Base-by-base conservation (phyloP, 2,888 invertebrate species). In the Mythimna impura region DNA sequence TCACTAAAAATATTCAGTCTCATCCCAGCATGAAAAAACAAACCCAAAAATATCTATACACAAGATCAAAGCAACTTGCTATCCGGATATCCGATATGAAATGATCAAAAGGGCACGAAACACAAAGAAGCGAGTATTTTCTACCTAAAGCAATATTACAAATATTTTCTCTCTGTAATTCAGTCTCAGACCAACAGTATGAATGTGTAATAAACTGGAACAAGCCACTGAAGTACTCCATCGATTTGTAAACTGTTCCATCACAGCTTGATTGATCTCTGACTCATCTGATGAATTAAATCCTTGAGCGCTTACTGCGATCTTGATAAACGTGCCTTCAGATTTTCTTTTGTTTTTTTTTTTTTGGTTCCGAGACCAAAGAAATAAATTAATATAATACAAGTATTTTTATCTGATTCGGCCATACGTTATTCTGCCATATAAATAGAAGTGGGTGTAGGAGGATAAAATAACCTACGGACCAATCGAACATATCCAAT, bases 191-290 rank as follows among this genome's bases (percentile, higher is more conserved):
- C n/a, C n/a, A n/a, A n/a, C n/a, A n/a, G 6, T 36, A 72, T 62
- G 61, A 64, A 73, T 67, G 65, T 66, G 58, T 40, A 66, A 58
- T 55, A 76, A 65, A 61, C 36, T 73, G 66, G 40, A 81, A 71
- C 58, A 66, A 63, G 20, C 12, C 63, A 81, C 63, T 81, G 36
- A 43, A 60, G 52, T 25, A 55, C 57, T 50, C 25, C 14, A 25
- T 40, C 22, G 7, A n/a, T 6, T 58, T 22, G 43, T 20, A 64
- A 22, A 50, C 61, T 78, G 88, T 85, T 84, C 66, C 71, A 54
- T 86, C 90, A 89, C 88, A 85, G 73, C 74, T 87, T 84, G 87
- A 89, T 89, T 85, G 84, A 87, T 85, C 78, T 80, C 62, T 25
- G 68, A 68, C 74, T 78, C 64, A 72, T 69, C 66, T 71, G 82